Evolutionary conservation across 2,888 invertebrate species (phyloP).

Genomic region (Adineta ricciae): DNA sequence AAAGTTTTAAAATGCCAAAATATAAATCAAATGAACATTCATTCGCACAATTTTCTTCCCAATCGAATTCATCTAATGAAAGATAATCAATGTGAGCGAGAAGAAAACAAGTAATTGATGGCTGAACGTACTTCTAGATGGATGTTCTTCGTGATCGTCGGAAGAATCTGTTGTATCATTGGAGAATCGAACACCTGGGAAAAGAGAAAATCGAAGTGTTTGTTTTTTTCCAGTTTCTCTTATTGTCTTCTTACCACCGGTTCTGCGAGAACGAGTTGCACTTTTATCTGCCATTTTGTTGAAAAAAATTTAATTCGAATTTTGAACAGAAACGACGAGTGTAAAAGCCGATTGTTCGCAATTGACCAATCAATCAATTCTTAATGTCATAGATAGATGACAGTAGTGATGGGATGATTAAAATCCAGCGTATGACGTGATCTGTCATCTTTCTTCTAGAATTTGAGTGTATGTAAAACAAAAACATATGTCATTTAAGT

Average conservation of each 20-base stretch:
- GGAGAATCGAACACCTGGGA: not conserved
- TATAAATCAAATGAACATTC: not conserved
- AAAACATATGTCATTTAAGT: no score
- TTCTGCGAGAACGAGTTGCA: not conserved
- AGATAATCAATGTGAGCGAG: no score
- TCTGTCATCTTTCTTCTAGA: no score
- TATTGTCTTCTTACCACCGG: not conserved
- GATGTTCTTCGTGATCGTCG: not conserved
- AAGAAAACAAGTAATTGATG: not conserved
- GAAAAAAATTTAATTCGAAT: not conserved
- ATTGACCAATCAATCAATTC: no score
- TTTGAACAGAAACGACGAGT: no score
- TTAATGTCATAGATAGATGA: no score
- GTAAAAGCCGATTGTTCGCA: no score
- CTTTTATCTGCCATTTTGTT: not conserved
- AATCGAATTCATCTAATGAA: not conserved
- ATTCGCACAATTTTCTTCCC: not conserved
- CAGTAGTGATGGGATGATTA: no score
- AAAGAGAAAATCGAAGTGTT: not conserved
- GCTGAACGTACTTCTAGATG: not conserved
- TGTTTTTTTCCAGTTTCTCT: no score
- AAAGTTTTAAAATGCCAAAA: not conserved
- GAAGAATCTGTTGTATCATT: not conserved
- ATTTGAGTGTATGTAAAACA: no score
- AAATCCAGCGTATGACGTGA: no score